Evolutionary conservation across 2,113 vertebrate species (phyloP), one percentile per base, ranked within the genome.

Genomic region (Clupea harengus): DNA sequence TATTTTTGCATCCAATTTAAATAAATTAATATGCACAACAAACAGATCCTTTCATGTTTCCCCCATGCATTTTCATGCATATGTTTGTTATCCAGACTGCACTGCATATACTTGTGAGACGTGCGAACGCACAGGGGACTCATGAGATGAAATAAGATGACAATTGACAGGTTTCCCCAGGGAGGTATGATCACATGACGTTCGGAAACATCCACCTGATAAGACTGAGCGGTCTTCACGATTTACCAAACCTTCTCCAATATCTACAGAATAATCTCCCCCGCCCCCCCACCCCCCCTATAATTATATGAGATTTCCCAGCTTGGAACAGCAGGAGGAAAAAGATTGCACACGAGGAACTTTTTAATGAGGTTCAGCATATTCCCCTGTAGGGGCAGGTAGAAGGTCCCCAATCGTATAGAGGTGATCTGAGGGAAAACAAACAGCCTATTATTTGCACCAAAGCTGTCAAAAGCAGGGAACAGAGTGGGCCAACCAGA

Each of bases 361-460:
- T 78, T 81, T 85, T 86, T 89, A 91, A 89, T 89, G 83, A 89
- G 83, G 86, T 90, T 88, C 45, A 81, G 86, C 72, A 85, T 81
- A 83, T 85, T 81, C 80, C 78, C 39, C 81, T 46, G 54, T 39
- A 80, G 81, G 47, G 87, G 87, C 85, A 82, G 82, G 84, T 46
- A 6, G 85, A 89, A 78, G 83, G 86, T 25, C 86, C 87, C 85
- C 83, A 85, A 90, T 88, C 85, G 87, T 84, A 90, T 47, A 86
- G 52, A 88, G 82, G 87, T 84, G 85, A 64, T 83, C 82, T 88
- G 83, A 83, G 83, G 67, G 89, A 91, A 92, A 94, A 93, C 90
- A 90, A 92, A 94, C 87, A 85, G 89, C 92, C 92, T 93, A 93
- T 94, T 93, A 93, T 94, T 94, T 93, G 84, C 91, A 91, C 86